phyloP scores from a whole-genome alignment of 2,797 vertebrate genomes.

The Avahi laniger region DNA sequence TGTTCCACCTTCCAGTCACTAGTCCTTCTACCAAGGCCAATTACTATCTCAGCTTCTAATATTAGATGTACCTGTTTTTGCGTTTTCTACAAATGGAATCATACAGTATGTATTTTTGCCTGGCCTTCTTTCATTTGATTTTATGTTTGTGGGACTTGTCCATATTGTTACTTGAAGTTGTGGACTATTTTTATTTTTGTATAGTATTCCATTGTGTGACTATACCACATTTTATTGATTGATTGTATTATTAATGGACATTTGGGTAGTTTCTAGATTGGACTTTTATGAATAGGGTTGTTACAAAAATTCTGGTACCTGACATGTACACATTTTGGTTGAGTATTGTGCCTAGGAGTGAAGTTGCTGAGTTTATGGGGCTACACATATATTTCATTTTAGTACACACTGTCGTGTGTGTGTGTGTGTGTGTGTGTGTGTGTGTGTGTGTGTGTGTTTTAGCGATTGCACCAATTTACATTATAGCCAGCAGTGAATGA shows the following conservation, averaged over 20 bases:
- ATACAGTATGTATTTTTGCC: slow-evolving; percentile 1
- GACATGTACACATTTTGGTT: neutral
- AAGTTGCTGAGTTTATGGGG: neutral
- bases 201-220: neutral
- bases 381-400: neutral
- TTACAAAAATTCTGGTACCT: slow-evolving; percentile 7
- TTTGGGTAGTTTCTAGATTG: neutral
- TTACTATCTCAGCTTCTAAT: neutral
- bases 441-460: neutral
- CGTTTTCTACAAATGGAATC: slow-evolving; percentile 12
- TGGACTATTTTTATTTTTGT: slow-evolving; percentile 17
- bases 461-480: neutral
- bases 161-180: slow-evolving; percentile 22
- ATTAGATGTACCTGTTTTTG: neutral
- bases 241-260: neutral
- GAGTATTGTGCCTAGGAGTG: neutral
- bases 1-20: neutral
- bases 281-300: neutral
- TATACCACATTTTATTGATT: neutral
- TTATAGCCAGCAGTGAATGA: neutral
- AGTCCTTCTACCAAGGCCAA: neutral
- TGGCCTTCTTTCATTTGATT: neutral
- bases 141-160: neutral
- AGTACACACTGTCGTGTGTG: neutral
- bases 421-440: neutral